phyloP scores from a whole-genome alignment of 2,888 invertebrate genomes.

The Ormia ochracea region DNA sequence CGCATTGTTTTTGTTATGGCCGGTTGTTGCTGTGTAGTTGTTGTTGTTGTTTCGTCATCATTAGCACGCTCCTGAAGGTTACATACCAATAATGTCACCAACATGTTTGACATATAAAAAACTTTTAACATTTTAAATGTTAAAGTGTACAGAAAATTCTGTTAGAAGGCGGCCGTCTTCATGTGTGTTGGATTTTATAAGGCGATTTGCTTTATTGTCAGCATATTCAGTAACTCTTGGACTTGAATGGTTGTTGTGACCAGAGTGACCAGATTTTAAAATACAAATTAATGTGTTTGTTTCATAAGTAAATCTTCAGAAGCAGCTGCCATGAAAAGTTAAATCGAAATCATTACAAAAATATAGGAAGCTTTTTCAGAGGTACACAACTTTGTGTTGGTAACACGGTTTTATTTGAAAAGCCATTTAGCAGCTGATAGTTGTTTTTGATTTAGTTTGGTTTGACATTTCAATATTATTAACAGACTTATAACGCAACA shows the following conservation, averaged over 20 bases:
- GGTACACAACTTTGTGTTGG: too few species aligned
- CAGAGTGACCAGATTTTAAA: too few species aligned
- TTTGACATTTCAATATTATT: too few species aligned
- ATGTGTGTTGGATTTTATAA: neutral
- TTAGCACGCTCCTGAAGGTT: slow-evolving; percentile 62
- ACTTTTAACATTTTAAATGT: slow-evolving; percentile 60
- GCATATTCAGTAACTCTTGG: slow-evolving; percentile 2
- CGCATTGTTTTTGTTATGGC: neutral
- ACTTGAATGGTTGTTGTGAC: neutral
- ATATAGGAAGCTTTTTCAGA: too few species aligned
- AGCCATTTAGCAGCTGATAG: too few species aligned
- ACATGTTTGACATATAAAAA: slow-evolving; percentile 61
- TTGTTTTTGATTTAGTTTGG: too few species aligned
- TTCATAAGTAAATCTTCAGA: too few species aligned
- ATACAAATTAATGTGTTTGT: too few species aligned
- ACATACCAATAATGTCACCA: slow-evolving; percentile 63
- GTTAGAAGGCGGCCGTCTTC: slow-evolving; percentile 9
- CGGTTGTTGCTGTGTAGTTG: neutral
- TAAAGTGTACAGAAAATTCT: slow-evolving; percentile 60
- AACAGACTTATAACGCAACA: too few species aligned
- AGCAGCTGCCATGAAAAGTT: too few species aligned
- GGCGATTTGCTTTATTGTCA: slow-evolving; percentile 10
- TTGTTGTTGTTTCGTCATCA: slow-evolving; percentile 27
- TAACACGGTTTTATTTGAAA: too few species aligned
- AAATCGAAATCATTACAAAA: too few species aligned